phyloP scores from a whole-genome alignment of 2,797 vertebrate genomes.

The Dendrocincla tyrannina region DNA sequence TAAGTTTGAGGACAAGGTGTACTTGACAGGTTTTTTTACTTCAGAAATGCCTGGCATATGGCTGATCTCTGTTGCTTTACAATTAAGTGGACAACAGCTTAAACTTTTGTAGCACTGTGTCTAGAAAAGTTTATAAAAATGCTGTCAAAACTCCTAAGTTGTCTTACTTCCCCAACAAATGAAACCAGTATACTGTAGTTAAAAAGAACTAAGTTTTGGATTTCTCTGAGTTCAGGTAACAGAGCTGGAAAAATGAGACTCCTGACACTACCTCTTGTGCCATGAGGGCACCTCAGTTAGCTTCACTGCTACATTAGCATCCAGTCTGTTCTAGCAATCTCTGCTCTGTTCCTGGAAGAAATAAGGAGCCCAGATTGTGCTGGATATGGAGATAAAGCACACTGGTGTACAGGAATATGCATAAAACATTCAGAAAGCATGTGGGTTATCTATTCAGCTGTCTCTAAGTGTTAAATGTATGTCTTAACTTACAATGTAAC shows the following conservation, averaged over 20 bases:
- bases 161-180: background rate
- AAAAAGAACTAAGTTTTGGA: background rate
- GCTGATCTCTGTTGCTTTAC: background rate
- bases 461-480: background rate
- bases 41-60: background rate
- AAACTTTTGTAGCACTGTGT: background rate
- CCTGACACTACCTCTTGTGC: background rate
- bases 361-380: background rate
- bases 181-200: background rate
- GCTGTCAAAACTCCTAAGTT: background rate
- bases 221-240: background rate
- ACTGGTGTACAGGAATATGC: background rate
- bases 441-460: background rate
- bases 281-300: background rate
- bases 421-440: background rate
- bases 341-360: background rate
- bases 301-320: background rate
- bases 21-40: background rate
- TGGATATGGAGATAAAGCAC: background rate
- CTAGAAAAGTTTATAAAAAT: background rate
- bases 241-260: background rate
- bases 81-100: background rate
- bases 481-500: background rate
- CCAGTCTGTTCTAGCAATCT: background rate
- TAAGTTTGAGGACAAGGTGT: background rate